Percentiles rank a stretch among this genome's conserved stretches.
Conservation (phyloP, 1,140 invertebrate species). For the Batillaria attramentaria region DNA sequence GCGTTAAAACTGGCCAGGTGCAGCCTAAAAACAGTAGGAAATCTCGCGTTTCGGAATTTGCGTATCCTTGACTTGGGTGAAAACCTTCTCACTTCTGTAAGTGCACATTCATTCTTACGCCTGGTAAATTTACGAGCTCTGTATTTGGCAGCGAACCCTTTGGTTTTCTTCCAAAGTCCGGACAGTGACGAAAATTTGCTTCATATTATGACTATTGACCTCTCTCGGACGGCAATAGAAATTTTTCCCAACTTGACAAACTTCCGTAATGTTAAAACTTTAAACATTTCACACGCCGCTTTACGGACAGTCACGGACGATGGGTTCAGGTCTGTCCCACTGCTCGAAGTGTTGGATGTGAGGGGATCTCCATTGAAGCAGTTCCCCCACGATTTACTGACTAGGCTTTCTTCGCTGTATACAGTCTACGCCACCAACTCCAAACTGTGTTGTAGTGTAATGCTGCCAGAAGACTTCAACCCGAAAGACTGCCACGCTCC, state of each 20-base stretch:
- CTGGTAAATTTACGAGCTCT: constrained; percentile 18
- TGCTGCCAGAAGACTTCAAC: background rate
- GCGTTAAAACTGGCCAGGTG: constrained; percentile 25
- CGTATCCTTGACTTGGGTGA: constrained; percentile 24
- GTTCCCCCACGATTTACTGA: constrained; percentile 40
- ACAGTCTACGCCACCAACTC: constrained; percentile 33
- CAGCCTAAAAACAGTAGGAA: background rate
- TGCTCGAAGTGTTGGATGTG: constrained; percentile 31
- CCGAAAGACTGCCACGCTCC: background rate
- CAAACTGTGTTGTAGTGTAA: constrained; percentile 11
- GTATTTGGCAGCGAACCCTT: background rate
- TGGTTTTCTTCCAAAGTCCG: constrained; percentile 18
- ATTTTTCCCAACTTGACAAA: constrained; percentile 42
- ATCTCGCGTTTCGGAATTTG: constrained; percentile 29
- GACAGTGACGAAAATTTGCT: constrained; percentile 50
- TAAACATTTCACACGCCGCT: constrained; percentile 29
- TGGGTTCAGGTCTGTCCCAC: constrained; percentile 10
- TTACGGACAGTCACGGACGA: constrained; percentile 6
- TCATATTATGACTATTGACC: constrained; percentile 27
- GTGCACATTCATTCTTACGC: constrained; percentile 7
- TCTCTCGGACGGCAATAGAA: constrained; percentile 34
- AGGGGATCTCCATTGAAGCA: constrained; percentile 5
- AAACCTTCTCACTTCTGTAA: constrained; percentile 20
- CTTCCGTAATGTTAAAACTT: constrained; percentile 10
- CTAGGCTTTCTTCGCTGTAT: constrained; percentile 33